A percentile compares a stretch with the other conserved stretches of the same genome.
phyloP scores from a whole-genome alignment of 2,797 vertebrate genomes.

The Rhincodon typus region DNA sequence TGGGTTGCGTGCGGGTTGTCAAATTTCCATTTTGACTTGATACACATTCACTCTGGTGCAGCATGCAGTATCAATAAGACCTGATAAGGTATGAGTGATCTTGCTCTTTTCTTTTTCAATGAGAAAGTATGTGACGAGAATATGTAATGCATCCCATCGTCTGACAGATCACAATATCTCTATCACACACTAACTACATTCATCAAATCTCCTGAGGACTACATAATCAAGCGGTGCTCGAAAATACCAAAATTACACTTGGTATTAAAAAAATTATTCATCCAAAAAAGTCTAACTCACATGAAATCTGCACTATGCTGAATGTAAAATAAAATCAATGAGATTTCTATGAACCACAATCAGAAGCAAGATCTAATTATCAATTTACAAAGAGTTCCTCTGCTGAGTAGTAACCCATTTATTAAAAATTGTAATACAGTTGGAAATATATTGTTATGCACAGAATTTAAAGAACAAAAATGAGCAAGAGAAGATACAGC shows the following conservation, averaged over 20 bases:
- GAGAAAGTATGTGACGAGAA: neutral
- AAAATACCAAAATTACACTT: neutral
- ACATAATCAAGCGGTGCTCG: neutral
- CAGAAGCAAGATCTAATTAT: neutral
- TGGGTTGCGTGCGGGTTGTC: neutral
- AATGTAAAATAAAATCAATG: neutral
- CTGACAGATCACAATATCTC: neutral
- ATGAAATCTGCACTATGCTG: neutral
- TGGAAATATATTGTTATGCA: neutral
- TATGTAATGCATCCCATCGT: neutral
- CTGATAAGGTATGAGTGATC: neutral
- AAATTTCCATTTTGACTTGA: neutral
- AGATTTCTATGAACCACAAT: neutral
- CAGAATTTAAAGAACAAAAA: neutral
- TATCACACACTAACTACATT: neutral
- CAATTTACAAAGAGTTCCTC: neutral
- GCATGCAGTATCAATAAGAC: neutral
- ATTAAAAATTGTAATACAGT: neutral
- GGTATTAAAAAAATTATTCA: neutral
- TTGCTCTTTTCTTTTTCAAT: neutral
- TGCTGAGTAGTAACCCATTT: neutral
- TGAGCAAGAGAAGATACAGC: neutral
- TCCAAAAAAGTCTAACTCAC: neutral
- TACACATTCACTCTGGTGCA: neutral
- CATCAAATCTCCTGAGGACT: neutral